Percentiles rank a stretch among this genome's conserved stretches.
Evolutionary conservation across 2,888 invertebrate species (phyloP).

Genomic region (Cephus runcator): DNA sequence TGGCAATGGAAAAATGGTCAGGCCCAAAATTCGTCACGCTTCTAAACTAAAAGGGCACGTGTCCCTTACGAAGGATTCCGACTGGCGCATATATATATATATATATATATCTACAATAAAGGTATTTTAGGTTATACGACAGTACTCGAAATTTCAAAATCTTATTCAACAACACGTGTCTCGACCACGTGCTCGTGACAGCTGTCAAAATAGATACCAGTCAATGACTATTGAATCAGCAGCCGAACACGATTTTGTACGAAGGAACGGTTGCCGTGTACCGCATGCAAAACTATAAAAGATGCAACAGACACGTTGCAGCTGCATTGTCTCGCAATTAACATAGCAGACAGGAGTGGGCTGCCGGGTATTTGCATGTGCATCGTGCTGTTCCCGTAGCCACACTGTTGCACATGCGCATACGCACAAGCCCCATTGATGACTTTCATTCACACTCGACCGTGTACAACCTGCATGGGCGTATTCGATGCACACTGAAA

Average conservation of each 20-base stretch:
- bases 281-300: not conserved
- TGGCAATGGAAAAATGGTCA: not conserved
- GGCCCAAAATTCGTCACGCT: not conserved
- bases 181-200: not conserved
- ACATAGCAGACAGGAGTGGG: conserved; percentile 36
- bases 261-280: not conserved
- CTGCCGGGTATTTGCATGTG: conserved; percentile 1
- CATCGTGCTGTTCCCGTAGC: not conserved
- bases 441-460: conserved; percentile 43
- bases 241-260: not conserved
- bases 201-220: not conserved
- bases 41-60: conserved; percentile 20
- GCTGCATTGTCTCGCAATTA: conserved; percentile 18
- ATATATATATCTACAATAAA: conserved; percentile 2
- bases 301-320: not conserved
- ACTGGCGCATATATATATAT: conserved; percentile 6
- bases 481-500: conserved; percentile 20
- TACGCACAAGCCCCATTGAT: conserved; percentile 38
- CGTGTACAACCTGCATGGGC: conserved; percentile 30
- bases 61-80: conserved; percentile 12
- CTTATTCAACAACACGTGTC: not conserved
- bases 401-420: conserved; percentile 7
- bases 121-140: not conserved
- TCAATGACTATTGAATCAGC: not conserved
- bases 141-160: not conserved